Conservation (phyloP, 2,113 vertebrate species). For the Dasyornis broadbenti region DNA sequence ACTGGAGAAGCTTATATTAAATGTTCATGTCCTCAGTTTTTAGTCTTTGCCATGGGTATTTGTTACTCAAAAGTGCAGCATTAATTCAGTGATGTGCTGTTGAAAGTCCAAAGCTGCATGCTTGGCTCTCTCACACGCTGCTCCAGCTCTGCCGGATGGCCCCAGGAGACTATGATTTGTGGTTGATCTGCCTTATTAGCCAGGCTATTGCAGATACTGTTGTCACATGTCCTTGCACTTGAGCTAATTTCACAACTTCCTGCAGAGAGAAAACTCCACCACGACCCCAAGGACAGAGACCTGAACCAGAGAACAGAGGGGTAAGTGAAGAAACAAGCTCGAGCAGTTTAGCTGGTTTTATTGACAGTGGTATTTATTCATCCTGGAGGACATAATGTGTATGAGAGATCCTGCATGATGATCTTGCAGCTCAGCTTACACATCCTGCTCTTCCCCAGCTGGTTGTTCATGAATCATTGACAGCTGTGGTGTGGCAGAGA, state of each 20-base stretch:
- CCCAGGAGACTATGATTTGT: neutral
- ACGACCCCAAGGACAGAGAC: slow-evolving; percentile 95
- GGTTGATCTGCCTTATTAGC: neutral
- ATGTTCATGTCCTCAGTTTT: neutral
- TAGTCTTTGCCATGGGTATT: neutral
- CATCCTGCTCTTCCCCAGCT: neutral
- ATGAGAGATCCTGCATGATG: neutral
- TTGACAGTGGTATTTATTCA: neutral
- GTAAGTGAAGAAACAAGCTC: slow-evolving; percentile 71
- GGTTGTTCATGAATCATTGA: neutral
- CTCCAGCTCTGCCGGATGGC: neutral
- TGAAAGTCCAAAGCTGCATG: neutral
- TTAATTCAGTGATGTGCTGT: neutral
- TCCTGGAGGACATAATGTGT: neutral
- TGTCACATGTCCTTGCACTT: neutral
- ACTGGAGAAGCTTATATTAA: neutral
- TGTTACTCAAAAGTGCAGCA: neutral
- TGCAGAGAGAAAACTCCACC: slow-evolving; percentile 95
- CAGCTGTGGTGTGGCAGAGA: neutral
- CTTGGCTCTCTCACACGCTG: neutral
- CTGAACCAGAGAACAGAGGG: slow-evolving; percentile 96
- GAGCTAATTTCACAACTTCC: slow-evolving; percentile 12
- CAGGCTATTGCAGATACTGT: neutral
- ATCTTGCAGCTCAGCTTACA: neutral
- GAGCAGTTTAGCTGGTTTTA: neutral